A percentile compares a stretch with the other conserved stretches of the same genome.
Conservation (phyloP, 2,888 invertebrate genomes). For the Dryocosmus kuriphilus region DNA sequence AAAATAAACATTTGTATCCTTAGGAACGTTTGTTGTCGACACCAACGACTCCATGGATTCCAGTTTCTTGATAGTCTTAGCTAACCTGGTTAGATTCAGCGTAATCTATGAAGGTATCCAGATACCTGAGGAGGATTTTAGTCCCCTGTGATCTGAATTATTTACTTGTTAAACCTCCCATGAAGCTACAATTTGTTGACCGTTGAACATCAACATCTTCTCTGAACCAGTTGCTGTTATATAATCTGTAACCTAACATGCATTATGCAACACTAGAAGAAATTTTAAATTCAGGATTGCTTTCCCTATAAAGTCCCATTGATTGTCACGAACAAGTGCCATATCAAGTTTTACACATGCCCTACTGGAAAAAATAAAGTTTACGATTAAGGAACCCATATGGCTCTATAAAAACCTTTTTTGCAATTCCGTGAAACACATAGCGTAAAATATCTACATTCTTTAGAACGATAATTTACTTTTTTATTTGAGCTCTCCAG, state of each 20-base stretch:
- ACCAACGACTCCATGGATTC: background rate
- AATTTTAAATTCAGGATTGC: background rate
- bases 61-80: background rate
- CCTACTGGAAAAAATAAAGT: background rate
- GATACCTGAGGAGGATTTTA: background rate
- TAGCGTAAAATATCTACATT: background rate
- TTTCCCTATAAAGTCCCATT: constrained; percentile 3
- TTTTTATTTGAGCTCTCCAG: background rate
- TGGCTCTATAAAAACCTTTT: too few species aligned
- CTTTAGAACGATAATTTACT: background rate
- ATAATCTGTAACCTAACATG: background rate
- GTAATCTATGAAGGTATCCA: background rate
- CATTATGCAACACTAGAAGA: background rate
- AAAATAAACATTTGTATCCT: constrained; percentile 12
- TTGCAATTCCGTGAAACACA: background rate
- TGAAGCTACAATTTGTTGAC: constrained; percentile 7
- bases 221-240: background rate
- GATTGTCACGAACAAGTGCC: background rate
- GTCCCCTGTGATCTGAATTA: background rate
- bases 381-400: background rate
- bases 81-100: background rate
- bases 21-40: background rate
- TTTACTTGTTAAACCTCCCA: constrained; percentile 9
- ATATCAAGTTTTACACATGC: background rate
- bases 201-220: background rate